Percentiles rank a stretch among this genome's conserved stretches.
Conservation (phyloP, 2,888 invertebrate species). For the Acutogordius australiensis region DNA sequence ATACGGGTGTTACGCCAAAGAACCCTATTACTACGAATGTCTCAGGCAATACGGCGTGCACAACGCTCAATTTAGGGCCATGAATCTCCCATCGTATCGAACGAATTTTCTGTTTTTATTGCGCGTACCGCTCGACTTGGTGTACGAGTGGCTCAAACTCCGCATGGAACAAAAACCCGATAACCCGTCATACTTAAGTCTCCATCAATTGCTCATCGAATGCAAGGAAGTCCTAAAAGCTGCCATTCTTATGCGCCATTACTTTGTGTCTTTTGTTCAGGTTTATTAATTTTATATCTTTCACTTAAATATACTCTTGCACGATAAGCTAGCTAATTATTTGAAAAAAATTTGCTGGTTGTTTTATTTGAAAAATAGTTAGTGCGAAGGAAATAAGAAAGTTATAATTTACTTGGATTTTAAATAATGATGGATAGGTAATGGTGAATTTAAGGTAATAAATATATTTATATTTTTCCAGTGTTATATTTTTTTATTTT, state of each 20-base stretch:
- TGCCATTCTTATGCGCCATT: slow-evolving; percentile 47
- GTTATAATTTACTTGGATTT: too few relatives aligned
- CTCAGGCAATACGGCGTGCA: slow-evolving; percentile 40
- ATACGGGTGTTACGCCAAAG: neutral
- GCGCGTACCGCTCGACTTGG: slow-evolving; percentile 55
- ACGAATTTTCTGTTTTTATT: slow-evolving; percentile 55
- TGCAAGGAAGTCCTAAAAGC: slow-evolving; percentile 57
- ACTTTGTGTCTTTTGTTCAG: slow-evolving; percentile 29
- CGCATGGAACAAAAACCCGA: slow-evolving; percentile 49
- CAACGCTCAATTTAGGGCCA: slow-evolving; percentile 42
- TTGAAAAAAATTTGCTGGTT: too few relatives aligned
- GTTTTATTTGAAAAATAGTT: too few relatives aligned
- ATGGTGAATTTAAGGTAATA: too few relatives aligned
- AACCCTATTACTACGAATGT: slow-evolving; percentile 24
- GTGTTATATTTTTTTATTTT: too few relatives aligned
- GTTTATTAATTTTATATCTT: neutral
- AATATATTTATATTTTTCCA: too few relatives aligned
- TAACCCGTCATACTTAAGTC: neutral
- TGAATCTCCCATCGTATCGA: slow-evolving; percentile 51
- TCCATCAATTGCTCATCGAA: slow-evolving; percentile 43
- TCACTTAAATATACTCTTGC: too few relatives aligned
- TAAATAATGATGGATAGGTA: too few relatives aligned
- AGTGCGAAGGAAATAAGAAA: too few relatives aligned
- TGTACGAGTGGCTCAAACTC: slow-evolving; percentile 59
- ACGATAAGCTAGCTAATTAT: too few relatives aligned